These are phyloP conservation scores for Oxyruncus cristatus DNA, from an alignment of 2,113 vertebrate genomes.

Conservation along the genomic window DNA sequence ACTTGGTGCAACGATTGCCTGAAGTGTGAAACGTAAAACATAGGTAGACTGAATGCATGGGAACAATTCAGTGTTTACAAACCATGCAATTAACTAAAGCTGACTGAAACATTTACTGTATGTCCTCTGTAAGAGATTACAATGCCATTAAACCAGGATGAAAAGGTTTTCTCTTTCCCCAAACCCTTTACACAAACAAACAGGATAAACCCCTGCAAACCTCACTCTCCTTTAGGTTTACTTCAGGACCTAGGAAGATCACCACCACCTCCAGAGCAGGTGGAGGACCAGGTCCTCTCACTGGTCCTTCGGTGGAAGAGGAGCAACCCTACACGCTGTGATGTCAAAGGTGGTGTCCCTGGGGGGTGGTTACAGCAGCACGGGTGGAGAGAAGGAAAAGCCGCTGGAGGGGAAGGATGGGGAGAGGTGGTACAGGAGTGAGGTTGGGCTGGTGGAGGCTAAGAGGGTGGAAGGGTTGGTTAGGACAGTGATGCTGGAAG, in stretches of 20 bases:
- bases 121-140: not conserved
- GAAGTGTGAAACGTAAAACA: not conserved
- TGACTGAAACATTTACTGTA: not conserved
- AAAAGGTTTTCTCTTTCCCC: not conserved
- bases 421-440: not conserved
- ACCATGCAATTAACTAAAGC: not conserved
- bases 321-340: not conserved
- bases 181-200: not conserved
- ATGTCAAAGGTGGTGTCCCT: rapidly evolving
- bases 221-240: not conserved
- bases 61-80: not conserved
- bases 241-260: not conserved
- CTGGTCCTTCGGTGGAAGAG: not conserved
- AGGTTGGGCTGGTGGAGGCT: not conserved
- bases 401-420: not conserved
- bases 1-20: not conserved
- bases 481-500: not conserved
- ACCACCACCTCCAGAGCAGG: not conserved
- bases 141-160: not conserved
- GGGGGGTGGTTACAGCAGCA: not conserved
- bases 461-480: not conserved
- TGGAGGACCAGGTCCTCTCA: not conserved
- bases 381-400: rapidly evolving
- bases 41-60: not conserved
- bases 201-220: not conserved